Evolutionary conservation across 2,113 vertebrate genomes (phyloP).

Genomic region (Rhinopomastus cyanomelas): DNA sequence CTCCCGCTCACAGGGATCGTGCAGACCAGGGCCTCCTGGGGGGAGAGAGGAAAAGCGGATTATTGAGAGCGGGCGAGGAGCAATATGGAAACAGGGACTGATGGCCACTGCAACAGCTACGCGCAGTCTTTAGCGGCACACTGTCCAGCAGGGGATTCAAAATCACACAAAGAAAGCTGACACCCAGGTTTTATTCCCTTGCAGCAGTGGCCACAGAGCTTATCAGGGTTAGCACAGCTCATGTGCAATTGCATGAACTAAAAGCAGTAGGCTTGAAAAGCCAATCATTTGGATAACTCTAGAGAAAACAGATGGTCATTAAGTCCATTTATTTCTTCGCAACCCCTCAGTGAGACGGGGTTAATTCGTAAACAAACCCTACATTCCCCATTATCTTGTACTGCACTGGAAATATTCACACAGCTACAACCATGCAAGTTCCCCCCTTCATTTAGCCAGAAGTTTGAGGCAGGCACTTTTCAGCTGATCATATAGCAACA

Average conservation of each 20-base stretch:
- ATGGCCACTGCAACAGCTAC: background rate
- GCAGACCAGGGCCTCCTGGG: constrained; percentile 92
- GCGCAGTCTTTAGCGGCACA: background rate
- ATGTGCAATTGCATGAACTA: background rate
- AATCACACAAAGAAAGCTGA: background rate
- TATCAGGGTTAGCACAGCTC: background rate
- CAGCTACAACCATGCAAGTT: background rate
- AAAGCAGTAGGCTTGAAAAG: background rate
- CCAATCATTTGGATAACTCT: background rate
- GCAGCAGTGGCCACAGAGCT: background rate
- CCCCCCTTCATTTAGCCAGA: background rate
- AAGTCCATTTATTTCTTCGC: background rate
- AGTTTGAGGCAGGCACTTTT: background rate
- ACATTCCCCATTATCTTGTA: background rate
- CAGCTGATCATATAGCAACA: background rate
- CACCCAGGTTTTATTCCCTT: background rate
- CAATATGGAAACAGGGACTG: background rate
- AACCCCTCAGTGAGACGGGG: background rate
- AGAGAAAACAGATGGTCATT: background rate
- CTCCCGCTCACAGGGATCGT: constrained; percentile 97
- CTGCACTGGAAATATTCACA: background rate
- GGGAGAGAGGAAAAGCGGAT: constrained; percentile 6
- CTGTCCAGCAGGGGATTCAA: background rate
- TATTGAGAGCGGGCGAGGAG: background rate
- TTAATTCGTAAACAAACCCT: background rate